Percentiles rank a stretch among this genome's conserved stretches.
Evolutionary conservation across 2,797 vertebrate species (phyloP).

Genomic region (Gallinago solitaria): DNA sequence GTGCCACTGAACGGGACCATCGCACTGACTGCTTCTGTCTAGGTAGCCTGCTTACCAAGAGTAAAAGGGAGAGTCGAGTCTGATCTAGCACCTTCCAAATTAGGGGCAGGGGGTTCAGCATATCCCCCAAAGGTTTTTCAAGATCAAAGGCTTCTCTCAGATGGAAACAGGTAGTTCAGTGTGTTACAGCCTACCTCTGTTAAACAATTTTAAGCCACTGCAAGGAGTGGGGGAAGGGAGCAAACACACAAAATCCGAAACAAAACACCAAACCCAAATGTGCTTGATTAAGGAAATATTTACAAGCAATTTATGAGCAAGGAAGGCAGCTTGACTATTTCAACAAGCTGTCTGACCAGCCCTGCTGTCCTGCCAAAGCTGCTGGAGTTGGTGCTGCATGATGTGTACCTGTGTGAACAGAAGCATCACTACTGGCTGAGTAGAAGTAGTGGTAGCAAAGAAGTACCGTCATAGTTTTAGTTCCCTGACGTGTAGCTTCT

Average conservation of each 20-base stretch:
- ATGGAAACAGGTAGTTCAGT: background rate
- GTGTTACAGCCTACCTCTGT: background rate
- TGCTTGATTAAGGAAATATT: background rate
- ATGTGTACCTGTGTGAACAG: background rate
- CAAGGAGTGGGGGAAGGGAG: background rate
- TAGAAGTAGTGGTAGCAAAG: background rate
- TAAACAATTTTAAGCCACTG: background rate
- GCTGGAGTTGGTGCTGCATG: background rate
- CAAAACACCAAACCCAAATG: background rate
- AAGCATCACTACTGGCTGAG: accelerated
- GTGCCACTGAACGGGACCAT: accelerated
- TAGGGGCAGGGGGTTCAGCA: background rate
- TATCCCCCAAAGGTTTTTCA: background rate
- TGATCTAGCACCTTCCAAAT: background rate
- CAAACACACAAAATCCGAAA: background rate
- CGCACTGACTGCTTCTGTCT: background rate
- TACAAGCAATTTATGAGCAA: background rate
- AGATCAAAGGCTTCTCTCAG: background rate
- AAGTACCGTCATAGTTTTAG: background rate
- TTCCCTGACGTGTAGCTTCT: background rate
- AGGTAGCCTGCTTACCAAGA: accelerated
- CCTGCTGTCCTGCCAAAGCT: background rate
- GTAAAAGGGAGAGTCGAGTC: background rate
- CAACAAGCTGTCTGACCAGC: background rate
- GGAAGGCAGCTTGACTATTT: background rate